Base-by-base conservation (phyloP, 2,113 vertebrate species). In the Ptilonorhynchus violaceus region DNA sequence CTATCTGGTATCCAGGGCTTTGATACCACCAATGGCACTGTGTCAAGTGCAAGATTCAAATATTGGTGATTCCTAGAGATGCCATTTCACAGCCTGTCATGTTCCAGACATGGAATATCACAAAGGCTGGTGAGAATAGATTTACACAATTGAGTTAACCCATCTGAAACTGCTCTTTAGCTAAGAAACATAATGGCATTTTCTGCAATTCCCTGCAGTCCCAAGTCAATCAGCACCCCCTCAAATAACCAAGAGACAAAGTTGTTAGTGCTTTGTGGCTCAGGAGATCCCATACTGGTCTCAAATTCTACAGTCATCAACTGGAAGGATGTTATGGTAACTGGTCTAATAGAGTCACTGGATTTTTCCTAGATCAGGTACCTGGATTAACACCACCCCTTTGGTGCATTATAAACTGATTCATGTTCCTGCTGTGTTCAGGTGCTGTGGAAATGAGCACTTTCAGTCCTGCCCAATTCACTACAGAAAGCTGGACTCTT, bases 1-100 rank as follows among this genome's bases (percentile, higher is more conserved):
- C 35, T 77, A 0, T 63, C 27, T 1, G 3, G 25, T 56, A 12
- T 30, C 42, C 5, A 2, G 58, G 47, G 22, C 56, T 79, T 0
- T 55, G 33, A 9, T 47, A 30, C 24, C n/a, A 15, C 42, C n/a
- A 8, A 11, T 58, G 33, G 20, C 55, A 4, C 52, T 25, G 11
- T 55, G 30, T 67, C 44, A 23, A 3, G 4, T 50, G 30, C 28
- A 31, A 77, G 63, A n/a, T n/a, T 69, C 59, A 81, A 39, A 21
- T 41, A 9, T 2, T 66, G 50, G 21, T 64, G 64, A 20, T 20
- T 77, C 64, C 44, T 5, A n/a, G 47, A 89, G 89, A 81, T 81
- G 64, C 49, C 28, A 10, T 89, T 77, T 84, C 85, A 53, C 41
- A 77, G 63, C 64, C 73, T 93, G 46, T 21, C 31, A 0, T 31